phyloP scores from a whole-genome alignment of 2,797 vertebrate species.

The Euphonia xanthogaster region DNA sequence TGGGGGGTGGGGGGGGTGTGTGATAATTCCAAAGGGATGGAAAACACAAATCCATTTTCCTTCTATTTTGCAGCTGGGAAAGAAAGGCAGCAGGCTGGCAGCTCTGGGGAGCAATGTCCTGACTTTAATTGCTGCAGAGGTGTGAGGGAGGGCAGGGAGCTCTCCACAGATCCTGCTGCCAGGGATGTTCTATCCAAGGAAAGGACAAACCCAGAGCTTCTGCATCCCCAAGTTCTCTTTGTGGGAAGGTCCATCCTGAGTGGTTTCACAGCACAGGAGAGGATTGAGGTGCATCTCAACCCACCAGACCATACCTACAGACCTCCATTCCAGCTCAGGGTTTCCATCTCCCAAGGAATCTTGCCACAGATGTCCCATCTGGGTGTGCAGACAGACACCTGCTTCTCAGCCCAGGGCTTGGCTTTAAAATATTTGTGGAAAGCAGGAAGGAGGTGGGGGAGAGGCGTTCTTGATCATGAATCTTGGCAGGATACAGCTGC shows the following conservation, averaged over 20 bases:
- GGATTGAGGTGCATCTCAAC: accelerated
- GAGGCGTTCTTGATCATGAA: constrained; percentile 27
- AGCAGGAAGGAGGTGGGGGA: constrained; percentile 31
- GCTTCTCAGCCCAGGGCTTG: neutral
- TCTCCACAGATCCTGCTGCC: neutral
- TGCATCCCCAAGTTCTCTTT: neutral
- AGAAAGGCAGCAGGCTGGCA: neutral
- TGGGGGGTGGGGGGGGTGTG: neutral
- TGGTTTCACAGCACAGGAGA: neutral
- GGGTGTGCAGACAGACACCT: neutral
- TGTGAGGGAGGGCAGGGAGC: neutral
- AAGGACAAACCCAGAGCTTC: neutral
- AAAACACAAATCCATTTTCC: constrained; percentile 1
- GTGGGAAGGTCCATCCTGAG: neutral
- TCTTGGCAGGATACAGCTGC: constrained; percentile 50
- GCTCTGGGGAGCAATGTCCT: neutral
- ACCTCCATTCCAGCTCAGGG: neutral
- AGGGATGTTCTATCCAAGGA: neutral
- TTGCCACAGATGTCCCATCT: neutral
- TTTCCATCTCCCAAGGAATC: neutral
- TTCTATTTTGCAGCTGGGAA: neutral
- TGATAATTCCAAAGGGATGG: constrained; percentile 56
- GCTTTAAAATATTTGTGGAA: constrained; percentile 1
- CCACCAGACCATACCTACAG: neutral
- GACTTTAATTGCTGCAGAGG: neutral